A percentile compares a stretch with the other conserved stretches of the same genome.
Evolutionary conservation across 35 echinoderm and acorn worm species (phyloP).

Genomic region (Chiridota heheva): DNA sequence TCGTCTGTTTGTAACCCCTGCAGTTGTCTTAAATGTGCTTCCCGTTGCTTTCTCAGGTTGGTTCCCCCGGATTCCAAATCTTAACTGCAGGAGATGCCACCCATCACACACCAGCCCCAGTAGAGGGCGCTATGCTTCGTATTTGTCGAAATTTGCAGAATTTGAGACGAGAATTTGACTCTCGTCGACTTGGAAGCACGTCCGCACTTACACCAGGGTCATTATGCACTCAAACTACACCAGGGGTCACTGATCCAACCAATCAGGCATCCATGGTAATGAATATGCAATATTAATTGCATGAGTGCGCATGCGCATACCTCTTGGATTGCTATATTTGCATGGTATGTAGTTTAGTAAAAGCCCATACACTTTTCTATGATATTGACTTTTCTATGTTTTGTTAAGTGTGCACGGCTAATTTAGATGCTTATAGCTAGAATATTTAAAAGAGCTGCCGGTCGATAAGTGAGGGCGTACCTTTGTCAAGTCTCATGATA

Average conservation of each 20-base stretch:
- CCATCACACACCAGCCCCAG: constrained; percentile 82
- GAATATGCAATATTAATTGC: constrained; percentile 38
- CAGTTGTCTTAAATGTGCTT: too few species aligned
- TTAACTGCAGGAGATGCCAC: constrained; percentile 61
- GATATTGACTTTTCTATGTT: too few species aligned
- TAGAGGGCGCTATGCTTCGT: constrained; percentile 93
- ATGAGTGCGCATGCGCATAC: constrained; percentile 34
- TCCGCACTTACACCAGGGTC: constrained; percentile 11
- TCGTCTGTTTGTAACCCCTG: too few species aligned
- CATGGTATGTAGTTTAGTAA: too few species aligned
- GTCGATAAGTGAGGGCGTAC: too few species aligned
- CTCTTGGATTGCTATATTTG: too few species aligned
- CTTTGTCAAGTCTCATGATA: too few species aligned
- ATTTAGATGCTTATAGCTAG: too few species aligned
- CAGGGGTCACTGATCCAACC: constrained; percentile 23
- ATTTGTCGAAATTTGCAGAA: constrained; percentile 96
- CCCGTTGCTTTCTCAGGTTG: constrained; percentile 48
- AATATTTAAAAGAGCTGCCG: too few species aligned
- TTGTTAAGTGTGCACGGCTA: too few species aligned
- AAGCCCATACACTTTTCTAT: too few species aligned
- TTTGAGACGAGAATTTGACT: constrained; percentile 87
- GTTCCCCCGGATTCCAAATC: constrained; percentile 83
- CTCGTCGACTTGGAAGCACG: constrained; percentile 41
- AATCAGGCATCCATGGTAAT: constrained; percentile 47
- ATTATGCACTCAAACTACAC: constrained; percentile 27